These are phyloP conservation scores for Drosophila tropicalis DNA, from an alignment of 1,140 invertebrate genomes.

Conservation along the genomic window DNA sequence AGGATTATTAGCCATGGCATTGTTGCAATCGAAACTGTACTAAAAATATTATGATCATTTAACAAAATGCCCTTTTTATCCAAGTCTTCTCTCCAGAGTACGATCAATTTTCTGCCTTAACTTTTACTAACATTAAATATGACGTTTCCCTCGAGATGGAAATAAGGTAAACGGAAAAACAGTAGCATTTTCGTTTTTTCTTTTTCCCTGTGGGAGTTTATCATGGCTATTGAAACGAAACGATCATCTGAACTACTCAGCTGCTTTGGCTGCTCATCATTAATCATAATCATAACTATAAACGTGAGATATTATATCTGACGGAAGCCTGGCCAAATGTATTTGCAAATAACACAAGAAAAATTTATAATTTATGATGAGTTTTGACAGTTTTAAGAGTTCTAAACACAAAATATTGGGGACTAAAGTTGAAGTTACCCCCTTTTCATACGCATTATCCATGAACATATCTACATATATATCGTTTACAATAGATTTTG, in stretches of 20 bases:
- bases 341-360: conserved; percentile 14
- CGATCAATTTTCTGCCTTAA: conserved; percentile 47
- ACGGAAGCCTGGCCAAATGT: conserved; percentile 58
- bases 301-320: conserved; percentile 51
- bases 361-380: conserved; percentile 68
- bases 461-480: conserved; percentile 34
- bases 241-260: conserved; percentile 38
- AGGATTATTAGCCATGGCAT: conserved; percentile 32
- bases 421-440: conserved; percentile 24
- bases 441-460: conserved; percentile 17
- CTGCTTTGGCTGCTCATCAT: conserved; percentile 40
- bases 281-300: conserved; percentile 64
- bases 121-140: conserved; percentile 24
- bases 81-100: conserved; percentile 42
- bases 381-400: conserved; percentile 63
- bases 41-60: conserved; percentile 68
- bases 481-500: conserved; percentile 64
- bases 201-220: conserved; percentile 46
- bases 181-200: conserved; percentile 44
- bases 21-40: conserved; percentile 43
- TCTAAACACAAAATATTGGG: conserved; percentile 18
- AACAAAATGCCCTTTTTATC: conserved; percentile 5
- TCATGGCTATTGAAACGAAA: conserved; percentile 27
- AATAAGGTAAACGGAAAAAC: conserved; percentile 35
- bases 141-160: conserved; percentile 26